Conservation (phyloP, 2,113 vertebrate genomes). For the Sebastes schlegelii region DNA sequence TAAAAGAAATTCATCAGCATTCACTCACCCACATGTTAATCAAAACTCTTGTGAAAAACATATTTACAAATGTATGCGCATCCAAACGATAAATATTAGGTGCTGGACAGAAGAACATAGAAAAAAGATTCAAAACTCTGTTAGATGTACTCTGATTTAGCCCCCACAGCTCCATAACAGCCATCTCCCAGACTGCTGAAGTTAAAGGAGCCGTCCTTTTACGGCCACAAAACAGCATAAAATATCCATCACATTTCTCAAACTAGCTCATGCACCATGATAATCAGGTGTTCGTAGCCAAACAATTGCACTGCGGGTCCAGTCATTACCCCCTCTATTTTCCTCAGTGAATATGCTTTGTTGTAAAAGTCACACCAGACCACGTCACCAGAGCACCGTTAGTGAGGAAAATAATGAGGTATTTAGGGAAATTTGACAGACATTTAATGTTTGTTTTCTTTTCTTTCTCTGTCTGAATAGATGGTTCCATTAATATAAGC, state of each 20-base stretch:
- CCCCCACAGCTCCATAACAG: slow-evolving; percentile 20
- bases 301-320: slow-evolving; percentile 7
- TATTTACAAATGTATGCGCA: too few relatives aligned
- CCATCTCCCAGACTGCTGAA: not conserved
- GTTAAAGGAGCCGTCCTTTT: slow-evolving; percentile 16
- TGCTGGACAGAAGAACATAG: slow-evolving; percentile 4
- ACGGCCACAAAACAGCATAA: slow-evolving; percentile 17
- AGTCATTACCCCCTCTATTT: slow-evolving; percentile 36
- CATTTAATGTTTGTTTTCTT: not conserved
- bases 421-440: slow-evolving; percentile 43
- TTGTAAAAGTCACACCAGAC: slow-evolving; percentile 21
- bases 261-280: slow-evolving; percentile 31
- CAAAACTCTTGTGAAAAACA: not conserved
- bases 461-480: slow-evolving; percentile 13
- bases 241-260: slow-evolving; percentile 32
- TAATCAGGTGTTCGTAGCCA: slow-evolving; percentile 42
- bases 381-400: slow-evolving; percentile 16
- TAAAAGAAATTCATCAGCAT: not conserved
- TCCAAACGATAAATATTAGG: too few relatives aligned
- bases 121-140: not conserved
- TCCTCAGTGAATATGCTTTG: slow-evolving; percentile 26
- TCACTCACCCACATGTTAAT: slow-evolving; percentile 11
- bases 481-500: slow-evolving; percentile 13
- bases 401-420: slow-evolving; percentile 54
- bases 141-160: slow-evolving; percentile 3